Evolutionary conservation across 2,797 vertebrate species (phyloP).

Genomic region (Siniperca obscura): DNA sequence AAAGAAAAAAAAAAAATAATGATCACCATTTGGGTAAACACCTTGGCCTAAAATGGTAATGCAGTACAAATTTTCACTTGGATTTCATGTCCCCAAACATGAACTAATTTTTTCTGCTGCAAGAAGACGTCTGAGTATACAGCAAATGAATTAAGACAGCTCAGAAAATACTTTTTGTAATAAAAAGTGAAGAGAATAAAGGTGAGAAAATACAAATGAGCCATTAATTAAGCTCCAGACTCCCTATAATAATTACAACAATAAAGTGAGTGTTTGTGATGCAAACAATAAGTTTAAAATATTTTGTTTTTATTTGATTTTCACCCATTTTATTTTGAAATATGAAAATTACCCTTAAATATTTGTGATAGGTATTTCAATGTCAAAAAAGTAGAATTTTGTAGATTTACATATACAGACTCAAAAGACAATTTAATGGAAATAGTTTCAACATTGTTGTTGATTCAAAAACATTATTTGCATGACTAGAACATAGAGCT

Average conservation of each 20-base stretch:
- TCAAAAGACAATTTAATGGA: not conserved
- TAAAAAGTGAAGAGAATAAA: not conserved
- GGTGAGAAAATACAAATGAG: not conserved
- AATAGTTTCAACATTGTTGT: not conserved
- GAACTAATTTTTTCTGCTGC: not conserved
- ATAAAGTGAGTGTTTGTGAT: not conserved
- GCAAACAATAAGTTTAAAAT: not conserved
- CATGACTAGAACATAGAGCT: not conserved
- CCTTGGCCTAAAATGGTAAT: not conserved
- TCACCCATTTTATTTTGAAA: not conserved
- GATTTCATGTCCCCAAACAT: not conserved
- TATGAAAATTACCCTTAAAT: not conserved
- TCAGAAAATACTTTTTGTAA: not conserved
- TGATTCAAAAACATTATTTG: not conserved
- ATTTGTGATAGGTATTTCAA: not conserved
- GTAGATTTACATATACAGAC: not conserved
- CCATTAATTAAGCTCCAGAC: not conserved
- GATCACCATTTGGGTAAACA: not conserved
- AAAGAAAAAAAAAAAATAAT: too few relatives aligned
- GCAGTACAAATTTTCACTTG: not conserved
- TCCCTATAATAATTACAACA: not conserved
- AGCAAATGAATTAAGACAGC: not conserved
- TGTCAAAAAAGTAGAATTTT: not conserved
- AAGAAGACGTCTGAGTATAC: not conserved
- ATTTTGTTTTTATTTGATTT: not conserved